Conservation (phyloP, 2,888 invertebrate species). For the Metalampra italica region DNA sequence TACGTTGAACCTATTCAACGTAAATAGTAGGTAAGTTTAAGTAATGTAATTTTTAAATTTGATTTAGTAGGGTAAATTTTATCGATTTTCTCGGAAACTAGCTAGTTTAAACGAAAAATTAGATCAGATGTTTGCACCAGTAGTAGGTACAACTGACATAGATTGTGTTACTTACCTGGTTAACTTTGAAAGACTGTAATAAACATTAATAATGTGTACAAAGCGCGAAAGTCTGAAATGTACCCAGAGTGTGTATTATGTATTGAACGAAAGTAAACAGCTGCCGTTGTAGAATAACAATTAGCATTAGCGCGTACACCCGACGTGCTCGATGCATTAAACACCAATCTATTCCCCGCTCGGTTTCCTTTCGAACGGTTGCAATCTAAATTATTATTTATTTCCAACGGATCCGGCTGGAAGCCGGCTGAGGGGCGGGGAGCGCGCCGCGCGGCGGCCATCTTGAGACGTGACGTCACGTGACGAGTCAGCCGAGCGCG, state of each 20-base stretch:
- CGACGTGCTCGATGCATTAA: constrained; percentile 63
- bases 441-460: constrained; percentile 60
- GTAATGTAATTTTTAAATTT: no score
- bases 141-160: no score
- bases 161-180: no score
- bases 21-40: no score
- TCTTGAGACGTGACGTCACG: constrained; percentile 79
- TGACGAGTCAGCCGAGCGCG: constrained; percentile 74
- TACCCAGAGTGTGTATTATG: constrained; percentile 49
- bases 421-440: constrained; percentile 45
- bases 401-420: constrained; percentile 60
- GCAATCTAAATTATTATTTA: constrained; percentile 71
- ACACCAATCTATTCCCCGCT: constrained; percentile 74
- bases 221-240: no score
- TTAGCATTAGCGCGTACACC: constrained; percentile 56
- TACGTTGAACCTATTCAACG: no score
- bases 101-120: no score
- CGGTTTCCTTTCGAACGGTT: constrained; percentile 69
- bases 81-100: no score
- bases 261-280: constrained; percentile 76
- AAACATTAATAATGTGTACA: no score
- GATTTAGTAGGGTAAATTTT: no score
- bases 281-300: constrained; percentile 69
- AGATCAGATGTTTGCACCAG: no score
- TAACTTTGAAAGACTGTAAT: no score